These are phyloP conservation scores for Dendrolimus kikuchii DNA, from an alignment of 1,140 invertebrate species.

Conservation along the genomic window DNA sequence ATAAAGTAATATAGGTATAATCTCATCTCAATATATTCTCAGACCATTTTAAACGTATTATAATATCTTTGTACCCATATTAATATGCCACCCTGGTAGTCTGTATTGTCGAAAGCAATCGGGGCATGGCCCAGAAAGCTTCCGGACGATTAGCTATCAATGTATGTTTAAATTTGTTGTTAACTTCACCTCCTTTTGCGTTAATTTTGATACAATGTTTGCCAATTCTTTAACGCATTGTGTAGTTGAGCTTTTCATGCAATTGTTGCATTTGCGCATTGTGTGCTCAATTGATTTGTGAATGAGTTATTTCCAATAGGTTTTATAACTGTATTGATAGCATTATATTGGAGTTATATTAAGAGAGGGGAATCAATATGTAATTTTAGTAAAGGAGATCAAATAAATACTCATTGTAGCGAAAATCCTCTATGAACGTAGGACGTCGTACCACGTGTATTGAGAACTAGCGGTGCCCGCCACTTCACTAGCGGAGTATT, in stretches of 20 bases:
- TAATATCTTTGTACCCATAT: slow-evolving; percentile 7
- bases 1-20: too few relatives aligned
- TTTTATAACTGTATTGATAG: too few relatives aligned
- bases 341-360: too few relatives aligned
- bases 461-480: too few relatives aligned
- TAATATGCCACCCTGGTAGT: slow-evolving; percentile 51
- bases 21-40: too few relatives aligned
- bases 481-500: too few relatives aligned
- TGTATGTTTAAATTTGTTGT: slow-evolving; percentile 68
- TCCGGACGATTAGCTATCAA: slow-evolving; percentile 61
- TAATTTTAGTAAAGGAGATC: too few relatives aligned
- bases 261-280: slow-evolving; percentile 26
- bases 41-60: slow-evolving; percentile 3
- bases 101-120: slow-evolving; percentile 43
- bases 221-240: slow-evolving; percentile 68
- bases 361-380: too few relatives aligned
- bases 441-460: too few relatives aligned
- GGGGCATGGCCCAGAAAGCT: slow-evolving; percentile 60
- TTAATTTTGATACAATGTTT: slow-evolving; percentile 68
- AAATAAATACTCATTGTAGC: too few relatives aligned
- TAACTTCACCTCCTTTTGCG: slow-evolving; percentile 66
- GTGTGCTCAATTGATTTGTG: slow-evolving; percentile 35
- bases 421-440: too few relatives aligned
- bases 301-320: too few relatives aligned
- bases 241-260: slow-evolving; percentile 35